A percentile compares a stretch with the other conserved stretches of the same genome.
phyloP scores from a whole-genome alignment of 2,113 vertebrate species.

The Mesoclemmys tuberculata region DNA sequence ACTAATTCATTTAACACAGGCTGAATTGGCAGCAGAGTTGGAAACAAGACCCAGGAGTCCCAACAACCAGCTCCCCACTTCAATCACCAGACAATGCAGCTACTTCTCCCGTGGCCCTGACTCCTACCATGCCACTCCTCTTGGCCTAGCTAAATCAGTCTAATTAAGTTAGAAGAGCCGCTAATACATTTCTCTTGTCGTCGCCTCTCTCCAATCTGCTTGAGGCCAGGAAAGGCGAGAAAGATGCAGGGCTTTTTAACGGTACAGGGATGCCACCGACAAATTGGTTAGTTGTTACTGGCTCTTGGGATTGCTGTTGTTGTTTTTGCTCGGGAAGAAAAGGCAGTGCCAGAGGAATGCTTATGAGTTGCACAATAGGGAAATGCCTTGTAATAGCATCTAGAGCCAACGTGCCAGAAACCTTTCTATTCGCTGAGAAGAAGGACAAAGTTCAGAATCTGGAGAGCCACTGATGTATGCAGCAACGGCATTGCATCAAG shows the following conservation, averaged over 20 bases:
- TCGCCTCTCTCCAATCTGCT: not conserved
- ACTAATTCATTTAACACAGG: not conserved
- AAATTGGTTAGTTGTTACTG: conserved; percentile 47
- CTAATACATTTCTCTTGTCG: conserved; percentile 25
- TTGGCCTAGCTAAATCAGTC: not conserved
- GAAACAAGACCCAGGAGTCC: not conserved
- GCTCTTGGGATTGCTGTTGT: conserved; percentile 32
- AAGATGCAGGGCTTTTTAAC: not conserved
- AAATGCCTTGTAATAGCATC: conserved; percentile 69
- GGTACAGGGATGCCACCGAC: conserved; percentile 53
- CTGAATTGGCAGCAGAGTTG: not conserved
- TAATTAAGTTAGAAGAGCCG: conserved; percentile 22
- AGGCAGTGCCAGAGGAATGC: conserved; percentile 50
- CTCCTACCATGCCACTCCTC: not conserved
- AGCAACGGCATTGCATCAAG: conserved; percentile 63
- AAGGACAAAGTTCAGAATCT: conserved; percentile 54
- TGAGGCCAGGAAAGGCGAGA: not conserved
- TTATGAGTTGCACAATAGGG: conserved; percentile 69
- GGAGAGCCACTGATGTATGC: conserved; percentile 40
- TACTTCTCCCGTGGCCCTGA: not conserved
- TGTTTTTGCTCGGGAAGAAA: conserved; percentile 34
- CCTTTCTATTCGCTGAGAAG: conserved; percentile 70
- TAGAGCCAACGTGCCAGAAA: conserved; percentile 28
- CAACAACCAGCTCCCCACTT: not conserved
- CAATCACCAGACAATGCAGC: not conserved